Conservation (phyloP, 2,888 invertebrate genomes). For the Melanargia galathea region DNA sequence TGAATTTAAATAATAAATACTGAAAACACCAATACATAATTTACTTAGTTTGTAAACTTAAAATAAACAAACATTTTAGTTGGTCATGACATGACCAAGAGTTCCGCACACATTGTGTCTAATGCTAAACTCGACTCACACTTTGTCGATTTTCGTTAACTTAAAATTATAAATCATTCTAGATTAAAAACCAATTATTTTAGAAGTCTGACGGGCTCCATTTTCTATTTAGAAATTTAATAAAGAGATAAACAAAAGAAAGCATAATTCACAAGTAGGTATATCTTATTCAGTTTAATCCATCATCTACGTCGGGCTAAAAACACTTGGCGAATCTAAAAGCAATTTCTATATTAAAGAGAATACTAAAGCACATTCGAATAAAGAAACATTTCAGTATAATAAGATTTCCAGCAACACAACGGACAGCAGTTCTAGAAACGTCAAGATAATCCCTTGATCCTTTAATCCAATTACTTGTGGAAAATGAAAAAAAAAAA, state of each 20-base stretch:
- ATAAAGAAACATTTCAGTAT: constrained; percentile 24
- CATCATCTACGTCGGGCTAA: constrained; percentile 6
- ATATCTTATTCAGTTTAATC: constrained; percentile 1
- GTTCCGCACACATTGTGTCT: too few relatives aligned
- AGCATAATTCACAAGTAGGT: neutral
- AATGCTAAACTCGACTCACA: too few relatives aligned
- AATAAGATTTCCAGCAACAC: constrained; percentile 25
- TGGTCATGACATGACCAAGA: too few relatives aligned
- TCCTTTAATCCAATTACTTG: constrained; percentile 36
- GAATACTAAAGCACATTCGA: constrained; percentile 15
- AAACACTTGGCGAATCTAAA: constrained; percentile 6
- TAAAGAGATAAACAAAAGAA: neutral
- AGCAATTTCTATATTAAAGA: constrained; percentile 17
- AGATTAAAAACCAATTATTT: neutral
- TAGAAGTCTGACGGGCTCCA: neutral
- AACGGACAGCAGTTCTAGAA: constrained; percentile 26
- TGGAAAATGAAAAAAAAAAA: constrained; percentile 39
- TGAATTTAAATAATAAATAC: too few relatives aligned
- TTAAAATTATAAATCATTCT: neutral
- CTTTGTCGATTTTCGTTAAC: too few relatives aligned
- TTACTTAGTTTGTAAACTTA: too few relatives aligned
- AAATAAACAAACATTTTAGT: too few relatives aligned
- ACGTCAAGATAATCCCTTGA: constrained; percentile 31
- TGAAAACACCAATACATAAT: too few relatives aligned
- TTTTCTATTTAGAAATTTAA: neutral